Conservation (phyloP, 2,797 vertebrate genomes). For the Apogon talboti region DNA sequence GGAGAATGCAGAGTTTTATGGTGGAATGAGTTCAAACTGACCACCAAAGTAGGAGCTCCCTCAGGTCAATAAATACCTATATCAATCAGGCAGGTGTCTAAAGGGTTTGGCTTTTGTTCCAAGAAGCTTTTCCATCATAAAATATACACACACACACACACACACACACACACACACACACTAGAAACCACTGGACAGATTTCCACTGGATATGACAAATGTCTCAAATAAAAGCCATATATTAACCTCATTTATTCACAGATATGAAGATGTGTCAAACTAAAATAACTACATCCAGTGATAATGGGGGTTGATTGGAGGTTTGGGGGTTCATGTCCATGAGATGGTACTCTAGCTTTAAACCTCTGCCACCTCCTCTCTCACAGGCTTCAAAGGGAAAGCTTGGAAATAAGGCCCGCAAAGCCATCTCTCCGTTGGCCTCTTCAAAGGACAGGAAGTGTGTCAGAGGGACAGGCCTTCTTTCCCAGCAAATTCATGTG, state of each 20-base stretch:
- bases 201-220: constrained; percentile 46
- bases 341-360: constrained; percentile 64
- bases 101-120: constrained; percentile 48
- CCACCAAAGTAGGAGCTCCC: constrained; percentile 74
- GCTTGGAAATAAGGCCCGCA: constrained; percentile 79
- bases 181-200: constrained; percentile 14
- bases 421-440: constrained; percentile 84
- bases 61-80: constrained; percentile 57
- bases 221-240: constrained; percentile 36
- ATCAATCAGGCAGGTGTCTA: constrained; percentile 67
- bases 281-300: constrained; percentile 37
- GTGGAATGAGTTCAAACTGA: constrained; percentile 76
- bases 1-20: constrained; percentile 77
- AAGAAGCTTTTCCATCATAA: constrained; percentile 21
- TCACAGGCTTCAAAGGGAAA: constrained; percentile 81
- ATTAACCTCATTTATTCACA: constrained; percentile 43
- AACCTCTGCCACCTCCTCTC: constrained; percentile 72
- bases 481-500: constrained; percentile 80
- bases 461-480: constrained; percentile 85
- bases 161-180: not conserved
- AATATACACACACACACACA: not conserved
- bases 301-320: constrained; percentile 58
- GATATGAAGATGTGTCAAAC: constrained; percentile 43
- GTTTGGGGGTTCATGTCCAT: constrained; percentile 60
- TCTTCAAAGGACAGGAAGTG: constrained; percentile 90